Evolutionary conservation across 1,140 invertebrate genomes (phyloP).

Genomic region (Odontomachus brunneus): DNA sequence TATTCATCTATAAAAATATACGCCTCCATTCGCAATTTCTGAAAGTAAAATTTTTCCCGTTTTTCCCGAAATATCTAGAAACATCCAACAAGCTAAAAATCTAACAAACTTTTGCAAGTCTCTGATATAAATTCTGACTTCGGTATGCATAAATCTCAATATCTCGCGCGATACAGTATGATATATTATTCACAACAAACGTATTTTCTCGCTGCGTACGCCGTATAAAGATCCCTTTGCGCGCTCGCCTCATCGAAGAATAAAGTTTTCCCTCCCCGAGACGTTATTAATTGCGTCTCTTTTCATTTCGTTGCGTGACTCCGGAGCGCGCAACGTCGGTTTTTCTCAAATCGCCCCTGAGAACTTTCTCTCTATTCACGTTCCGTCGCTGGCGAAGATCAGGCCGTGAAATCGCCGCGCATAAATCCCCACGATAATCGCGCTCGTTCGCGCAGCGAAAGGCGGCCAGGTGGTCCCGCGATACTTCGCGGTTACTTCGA

Average conservation of each 20-base stretch:
- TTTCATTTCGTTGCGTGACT: neutral
- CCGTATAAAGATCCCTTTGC: neutral
- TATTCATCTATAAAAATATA: no score
- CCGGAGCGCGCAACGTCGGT: slow-evolving; percentile 16
- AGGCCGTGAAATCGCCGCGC: neutral
- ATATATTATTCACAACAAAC: slow-evolving; percentile 13
- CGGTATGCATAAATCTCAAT: no score
- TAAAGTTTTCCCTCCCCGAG: neutral
- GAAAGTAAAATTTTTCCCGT: no score
- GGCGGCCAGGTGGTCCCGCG: slow-evolving; percentile 6
- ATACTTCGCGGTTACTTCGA: slow-evolving; percentile 31
- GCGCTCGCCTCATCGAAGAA: neutral
- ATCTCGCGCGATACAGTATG: neutral
- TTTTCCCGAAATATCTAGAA: no score
- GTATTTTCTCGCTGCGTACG: neutral
- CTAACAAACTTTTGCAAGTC: no score
- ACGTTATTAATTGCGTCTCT: neutral
- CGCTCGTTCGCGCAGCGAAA: slow-evolving; percentile 15
- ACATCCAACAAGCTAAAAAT: no score
- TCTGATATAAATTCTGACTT: no score
- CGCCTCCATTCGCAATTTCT: no score
- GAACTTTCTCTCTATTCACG: slow-evolving; percentile 11
- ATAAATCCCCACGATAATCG: slow-evolving; percentile 21
- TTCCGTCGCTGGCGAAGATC: neutral
- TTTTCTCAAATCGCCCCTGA: slow-evolving; percentile 16